Evolutionary conservation across 1,140 invertebrate species (phyloP), one percentile per base, ranked within the genome.

Genomic region (Ostrea edulis): DNA sequence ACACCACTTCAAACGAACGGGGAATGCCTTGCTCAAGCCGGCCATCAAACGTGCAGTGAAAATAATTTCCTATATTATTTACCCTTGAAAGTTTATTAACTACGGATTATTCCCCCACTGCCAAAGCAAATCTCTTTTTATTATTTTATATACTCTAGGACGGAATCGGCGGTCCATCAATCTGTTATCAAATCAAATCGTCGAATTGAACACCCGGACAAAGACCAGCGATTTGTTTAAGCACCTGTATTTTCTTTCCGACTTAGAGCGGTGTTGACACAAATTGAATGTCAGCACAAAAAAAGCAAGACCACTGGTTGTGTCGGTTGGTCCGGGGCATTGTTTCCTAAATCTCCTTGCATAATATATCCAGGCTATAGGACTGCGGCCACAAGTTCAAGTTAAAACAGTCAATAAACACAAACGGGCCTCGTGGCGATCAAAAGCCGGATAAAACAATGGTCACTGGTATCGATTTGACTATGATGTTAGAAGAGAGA

Each of bases 301-400:
- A 77, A 44, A 77, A 77, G 35, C 68, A 77, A 77, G 68, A 77
- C 68, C 68, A 77, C 22, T 35, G 8, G 25, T 77, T 35, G 25
- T 77, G 68, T 77, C 25, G 25, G 68, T 77, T 14, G 68, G 68
- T 77, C 22, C 12, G 14, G 2, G 25, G 25, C 68, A 29, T 77
- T 77, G 68, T 77, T 77, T 77, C 25, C 68, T 77, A 77, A 77
- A 77, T 77, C 68, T 77, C 68, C 68, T 77, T 77, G 68, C 68
- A 77, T 77, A 77, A 77, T 25, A 77, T 29, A 77, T 77, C 68
- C 25, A 35, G 68, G 68, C 68, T 25, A 77, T 29, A 29, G 25
- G 25, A 77, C 68, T 29, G 68, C n/a, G 68, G 25, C 68, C 68
- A 77, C 68, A 25, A 77, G 68, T 77, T 35, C 68, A 77, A 14